Evolutionary conservation across 2,888 invertebrate species (phyloP).

Genomic region (Cheilosia vernalis): DNA sequence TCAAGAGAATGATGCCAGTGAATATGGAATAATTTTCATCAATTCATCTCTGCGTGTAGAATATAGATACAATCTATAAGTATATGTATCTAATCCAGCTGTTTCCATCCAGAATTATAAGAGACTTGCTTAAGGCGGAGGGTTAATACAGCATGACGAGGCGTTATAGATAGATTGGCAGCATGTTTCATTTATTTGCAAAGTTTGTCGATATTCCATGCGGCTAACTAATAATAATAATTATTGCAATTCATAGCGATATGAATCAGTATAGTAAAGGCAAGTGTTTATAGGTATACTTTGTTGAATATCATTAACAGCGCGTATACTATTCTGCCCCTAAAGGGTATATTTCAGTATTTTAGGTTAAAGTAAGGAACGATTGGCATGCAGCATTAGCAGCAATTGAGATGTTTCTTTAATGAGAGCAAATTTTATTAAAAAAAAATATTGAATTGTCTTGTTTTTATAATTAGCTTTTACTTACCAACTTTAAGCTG

Average conservation of each 20-base stretch:
- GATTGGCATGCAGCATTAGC: too few relatives aligned
- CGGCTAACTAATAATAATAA: conserved; percentile 59
- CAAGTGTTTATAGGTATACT: conserved; percentile 24
- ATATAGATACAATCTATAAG: conserved; percentile 19
- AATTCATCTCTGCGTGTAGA: conserved; percentile 44
- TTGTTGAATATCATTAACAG: conserved; percentile 43
- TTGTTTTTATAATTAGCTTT: too few relatives aligned
- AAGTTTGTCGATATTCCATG: conserved; percentile 71
- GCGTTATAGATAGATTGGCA: conserved; percentile 73
- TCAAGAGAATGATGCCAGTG: conserved; percentile 34
- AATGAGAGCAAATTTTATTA: too few relatives aligned
- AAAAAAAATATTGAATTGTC: too few relatives aligned
- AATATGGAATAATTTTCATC: conserved; percentile 57
- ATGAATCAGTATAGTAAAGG: conserved; percentile 49
- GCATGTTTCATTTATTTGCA: conserved; percentile 72
- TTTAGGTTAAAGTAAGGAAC: too few relatives aligned
- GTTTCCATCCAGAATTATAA: conserved; percentile 20
- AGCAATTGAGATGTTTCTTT: too few relatives aligned
- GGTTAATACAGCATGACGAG: conserved; percentile 66
- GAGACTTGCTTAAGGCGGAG: conserved; percentile 35
- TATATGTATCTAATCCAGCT: conserved; percentile 47
- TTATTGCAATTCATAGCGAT: conserved; percentile 64
- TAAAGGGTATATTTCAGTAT: too few relatives aligned
- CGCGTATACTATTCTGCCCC: not conserved
- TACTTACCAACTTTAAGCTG: too few relatives aligned